Conservation (phyloP, 2,888 invertebrate species). For the Hydraecia micacea region DNA sequence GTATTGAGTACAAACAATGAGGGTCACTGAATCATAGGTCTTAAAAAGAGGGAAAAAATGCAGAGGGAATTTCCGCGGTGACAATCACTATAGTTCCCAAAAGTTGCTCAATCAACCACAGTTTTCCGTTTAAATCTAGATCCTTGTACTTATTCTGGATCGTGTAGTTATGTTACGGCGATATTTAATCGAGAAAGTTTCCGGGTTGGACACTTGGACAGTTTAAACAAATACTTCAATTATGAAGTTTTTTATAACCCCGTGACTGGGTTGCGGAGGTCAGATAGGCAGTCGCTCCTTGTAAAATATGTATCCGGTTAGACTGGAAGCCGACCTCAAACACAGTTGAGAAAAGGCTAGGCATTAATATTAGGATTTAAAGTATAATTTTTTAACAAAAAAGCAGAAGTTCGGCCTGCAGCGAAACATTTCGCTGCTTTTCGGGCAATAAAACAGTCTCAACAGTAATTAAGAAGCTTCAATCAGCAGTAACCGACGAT, state of each 20-base stretch:
- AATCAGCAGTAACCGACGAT: not conserved
- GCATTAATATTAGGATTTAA: not conserved
- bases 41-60: conserved; percentile 49
- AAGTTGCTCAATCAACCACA: conserved; percentile 70
- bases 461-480: not conserved
- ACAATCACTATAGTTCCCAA: conserved; percentile 65
- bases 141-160: conserved; percentile 63
- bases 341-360: too few species aligned
- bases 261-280: not conserved
- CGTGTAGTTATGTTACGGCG: not conserved
- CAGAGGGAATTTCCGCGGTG: conserved; percentile 67
- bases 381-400: too few species aligned
- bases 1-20: conserved; percentile 32
- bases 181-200: not conserved
- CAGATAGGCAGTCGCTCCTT: not conserved
- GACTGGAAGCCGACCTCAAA: not conserved
- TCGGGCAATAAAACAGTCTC: not conserved
- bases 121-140: conserved; percentile 69
- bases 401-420: not conserved
- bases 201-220: too few species aligned
- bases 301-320: not conserved
- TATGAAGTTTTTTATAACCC: not conserved
- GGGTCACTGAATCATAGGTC: conserved; percentile 56
- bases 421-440: too few species aligned
- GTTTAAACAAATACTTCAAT: too few species aligned